Conservation (phyloP, 2,797 vertebrate genomes). For the Loriculus beryllinus region DNA sequence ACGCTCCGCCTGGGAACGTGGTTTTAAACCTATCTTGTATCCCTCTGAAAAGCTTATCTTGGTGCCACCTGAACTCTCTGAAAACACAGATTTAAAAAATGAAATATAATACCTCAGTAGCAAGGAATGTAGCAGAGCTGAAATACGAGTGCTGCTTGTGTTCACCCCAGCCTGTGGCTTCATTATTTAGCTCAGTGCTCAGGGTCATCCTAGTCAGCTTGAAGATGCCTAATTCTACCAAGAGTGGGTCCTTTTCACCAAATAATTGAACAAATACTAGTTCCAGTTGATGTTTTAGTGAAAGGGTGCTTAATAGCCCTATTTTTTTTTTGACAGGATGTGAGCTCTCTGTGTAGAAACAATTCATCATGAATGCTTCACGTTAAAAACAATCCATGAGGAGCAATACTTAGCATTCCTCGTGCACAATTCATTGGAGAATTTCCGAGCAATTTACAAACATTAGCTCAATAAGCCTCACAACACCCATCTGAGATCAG, state of each 20-base stretch:
- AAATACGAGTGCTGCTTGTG: not conserved
- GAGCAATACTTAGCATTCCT: conserved; percentile 53
- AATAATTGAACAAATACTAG: not conserved
- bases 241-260: not conserved
- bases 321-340: conserved; percentile 20
- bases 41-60: not conserved
- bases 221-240: not conserved
- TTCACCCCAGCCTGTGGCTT: not conserved
- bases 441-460: conserved; percentile 60
- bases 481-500: conserved; percentile 34
- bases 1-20: not conserved
- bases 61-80: not conserved
- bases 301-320: conserved; percentile 30
- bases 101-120: not conserved
- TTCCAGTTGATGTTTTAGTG: conserved; percentile 7
- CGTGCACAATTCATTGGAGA: conserved; percentile 41
- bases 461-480: conserved; percentile 53
- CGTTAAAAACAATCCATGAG: conserved; percentile 20
- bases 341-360: conserved; percentile 38
- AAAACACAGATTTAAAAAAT: not conserved
- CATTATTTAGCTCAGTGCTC: not conserved
- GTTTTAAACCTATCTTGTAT: accelerated
- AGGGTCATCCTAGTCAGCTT: not conserved
- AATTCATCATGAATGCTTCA: conserved; percentile 41
- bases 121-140: not conserved